Evolutionary conservation across 2,888 invertebrate species (phyloP).

Genomic region (Lysandra coridon): DNA sequence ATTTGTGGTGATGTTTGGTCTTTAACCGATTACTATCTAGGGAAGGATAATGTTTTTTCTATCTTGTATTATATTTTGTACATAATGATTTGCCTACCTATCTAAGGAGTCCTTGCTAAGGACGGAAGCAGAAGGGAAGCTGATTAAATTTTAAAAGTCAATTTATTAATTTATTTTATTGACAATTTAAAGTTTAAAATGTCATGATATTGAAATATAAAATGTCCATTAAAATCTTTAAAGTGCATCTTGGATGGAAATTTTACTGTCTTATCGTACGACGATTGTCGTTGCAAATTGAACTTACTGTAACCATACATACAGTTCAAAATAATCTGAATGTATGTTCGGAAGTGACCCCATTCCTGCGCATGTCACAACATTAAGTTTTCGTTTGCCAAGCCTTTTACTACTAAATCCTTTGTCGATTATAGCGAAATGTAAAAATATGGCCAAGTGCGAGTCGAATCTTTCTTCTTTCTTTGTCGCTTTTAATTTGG

Average conservation of each 20-base stretch:
- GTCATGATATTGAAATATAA: neutral
- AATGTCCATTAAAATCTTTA: constrained; percentile 6
- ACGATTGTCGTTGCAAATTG: neutral
- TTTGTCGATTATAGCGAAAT: constrained; percentile 13
- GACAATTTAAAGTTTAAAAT: neutral
- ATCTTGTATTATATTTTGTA: too few species aligned
- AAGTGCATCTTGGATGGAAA: constrained; percentile 20
- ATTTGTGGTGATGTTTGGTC: neutral
- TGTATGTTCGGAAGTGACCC: constrained; percentile 38
- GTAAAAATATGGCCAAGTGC: neutral
- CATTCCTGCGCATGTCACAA: constrained; percentile 36
- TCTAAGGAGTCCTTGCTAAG: too few species aligned
- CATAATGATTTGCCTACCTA: too few species aligned
- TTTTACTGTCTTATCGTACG: constrained; percentile 31
- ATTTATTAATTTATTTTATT: neutral
- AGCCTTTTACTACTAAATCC: constrained; percentile 24
- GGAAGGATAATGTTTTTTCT: neutral
- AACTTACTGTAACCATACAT: neutral
- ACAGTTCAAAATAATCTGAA: neutral
- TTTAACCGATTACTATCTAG: neutral
- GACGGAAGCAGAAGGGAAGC: neutral
- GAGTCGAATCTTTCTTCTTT: neutral
- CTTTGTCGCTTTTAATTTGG: neutral
- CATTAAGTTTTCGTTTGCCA: constrained; percentile 22
- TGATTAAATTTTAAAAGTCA: neutral